Percentiles rank a stretch among this genome's conserved stretches.
phyloP scores from a whole-genome alignment of 2,797 vertebrate genomes.

The Atherinosoma microstoma region DNA sequence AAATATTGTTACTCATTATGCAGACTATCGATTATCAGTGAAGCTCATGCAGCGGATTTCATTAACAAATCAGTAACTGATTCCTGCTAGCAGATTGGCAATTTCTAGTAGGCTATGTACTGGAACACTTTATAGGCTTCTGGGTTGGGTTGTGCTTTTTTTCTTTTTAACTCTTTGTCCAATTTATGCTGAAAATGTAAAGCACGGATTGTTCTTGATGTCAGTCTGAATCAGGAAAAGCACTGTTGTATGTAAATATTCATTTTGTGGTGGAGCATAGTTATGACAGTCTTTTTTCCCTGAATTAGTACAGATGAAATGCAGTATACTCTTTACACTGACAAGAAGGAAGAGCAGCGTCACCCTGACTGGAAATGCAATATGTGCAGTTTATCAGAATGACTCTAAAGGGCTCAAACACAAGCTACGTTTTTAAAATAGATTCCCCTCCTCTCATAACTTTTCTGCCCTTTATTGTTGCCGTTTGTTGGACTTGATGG shows the following conservation, averaged over 20 bases:
- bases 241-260: conserved; percentile 66
- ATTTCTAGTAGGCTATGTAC: conserved; percentile 2
- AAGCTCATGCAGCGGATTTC: not conserved
- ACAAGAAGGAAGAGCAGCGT: conserved; percentile 35
- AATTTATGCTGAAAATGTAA: conserved; percentile 39
- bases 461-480: conserved; percentile 41
- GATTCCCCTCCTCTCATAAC: conserved; percentile 29
- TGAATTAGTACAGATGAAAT: conserved; percentile 35
- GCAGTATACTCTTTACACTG: conserved; percentile 28
- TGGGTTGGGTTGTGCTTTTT: not conserved
- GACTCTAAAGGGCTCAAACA: conserved; percentile 77
- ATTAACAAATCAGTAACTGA: conserved; percentile 27
- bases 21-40: conserved; percentile 28
- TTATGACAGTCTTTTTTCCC: not conserved
- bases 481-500: conserved; percentile 39
- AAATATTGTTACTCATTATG: conserved; percentile 15
- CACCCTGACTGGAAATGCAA: conserved; percentile 13
- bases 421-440: conserved; percentile 44
- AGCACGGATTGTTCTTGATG: conserved; percentile 43
- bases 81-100: conserved; percentile 9
- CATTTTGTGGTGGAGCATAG: conserved; percentile 24
- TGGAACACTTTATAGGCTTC: conserved; percentile 22
- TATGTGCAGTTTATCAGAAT: conserved; percentile 55
- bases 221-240: conserved; percentile 50
- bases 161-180: conserved; percentile 22